phyloP scores from a whole-genome alignment of 2,113 vertebrate genomes.

The Dromas ardeola region DNA sequence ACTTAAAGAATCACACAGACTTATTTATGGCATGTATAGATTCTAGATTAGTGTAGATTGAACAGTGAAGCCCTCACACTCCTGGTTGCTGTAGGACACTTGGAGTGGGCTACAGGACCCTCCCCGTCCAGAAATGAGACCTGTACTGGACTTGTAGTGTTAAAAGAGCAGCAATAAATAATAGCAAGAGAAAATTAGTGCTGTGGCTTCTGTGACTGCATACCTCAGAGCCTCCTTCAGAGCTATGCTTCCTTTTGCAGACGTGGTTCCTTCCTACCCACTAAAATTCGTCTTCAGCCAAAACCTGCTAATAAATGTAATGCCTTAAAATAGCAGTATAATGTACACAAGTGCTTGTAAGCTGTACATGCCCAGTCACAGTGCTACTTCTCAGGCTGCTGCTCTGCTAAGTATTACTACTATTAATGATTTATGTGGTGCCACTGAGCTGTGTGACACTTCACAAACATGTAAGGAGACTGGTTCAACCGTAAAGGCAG shows the following conservation, averaged over 20 bases:
- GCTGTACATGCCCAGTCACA: background rate
- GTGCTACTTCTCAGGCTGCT: conserved; percentile 2
- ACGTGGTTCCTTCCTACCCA: background rate
- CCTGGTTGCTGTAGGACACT: background rate
- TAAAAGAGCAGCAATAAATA: background rate
- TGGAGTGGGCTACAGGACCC: background rate
- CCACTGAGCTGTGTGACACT: background rate
- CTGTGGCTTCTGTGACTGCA: background rate
- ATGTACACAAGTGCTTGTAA: background rate
- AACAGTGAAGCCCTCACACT: background rate
- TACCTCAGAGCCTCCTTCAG: background rate
- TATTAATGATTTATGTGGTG: conserved; percentile 17
- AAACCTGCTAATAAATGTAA: conserved; percentile 14
- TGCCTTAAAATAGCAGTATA: conserved; percentile 22
- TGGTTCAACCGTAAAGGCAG: background rate
- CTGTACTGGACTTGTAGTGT: background rate
- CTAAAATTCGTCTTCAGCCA: background rate
- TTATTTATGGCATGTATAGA: background rate
- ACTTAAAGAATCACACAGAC: background rate
- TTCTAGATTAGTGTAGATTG: background rate
- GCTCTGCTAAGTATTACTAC: background rate
- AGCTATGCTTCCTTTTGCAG: background rate
- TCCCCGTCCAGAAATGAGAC: background rate
- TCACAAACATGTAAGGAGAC: background rate
- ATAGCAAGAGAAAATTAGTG: background rate